Evolutionary conservation across 2,113 vertebrate genomes (phyloP).

Genomic region (Aegithalos caudatus): DNA sequence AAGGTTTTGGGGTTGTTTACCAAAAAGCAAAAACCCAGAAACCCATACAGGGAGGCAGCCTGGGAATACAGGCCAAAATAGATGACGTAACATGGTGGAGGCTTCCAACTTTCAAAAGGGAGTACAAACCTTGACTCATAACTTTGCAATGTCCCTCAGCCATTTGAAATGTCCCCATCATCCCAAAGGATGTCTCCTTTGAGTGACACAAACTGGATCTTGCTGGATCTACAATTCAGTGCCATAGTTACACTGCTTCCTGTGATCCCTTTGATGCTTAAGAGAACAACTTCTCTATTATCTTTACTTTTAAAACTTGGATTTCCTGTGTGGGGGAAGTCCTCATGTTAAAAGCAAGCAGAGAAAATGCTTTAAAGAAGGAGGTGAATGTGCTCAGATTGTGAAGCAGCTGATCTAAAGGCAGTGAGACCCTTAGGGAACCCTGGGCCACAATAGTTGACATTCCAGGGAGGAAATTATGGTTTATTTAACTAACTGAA

Average conservation of each 20-base stretch:
- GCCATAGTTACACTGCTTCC: constrained; percentile 1
- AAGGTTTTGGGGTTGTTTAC: neutral
- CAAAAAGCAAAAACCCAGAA: neutral
- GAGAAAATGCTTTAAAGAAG: constrained; percentile 20
- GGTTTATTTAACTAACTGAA: constrained; percentile 47
- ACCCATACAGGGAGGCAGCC: neutral
- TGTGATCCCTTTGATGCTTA: neutral
- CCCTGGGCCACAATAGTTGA: constrained; percentile 35
- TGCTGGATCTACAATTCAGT: neutral
- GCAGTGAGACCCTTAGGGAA: constrained; percentile 4
- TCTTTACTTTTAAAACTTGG: constrained; percentile 29
- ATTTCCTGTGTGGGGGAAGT: constrained; percentile 32
- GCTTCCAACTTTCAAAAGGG: neutral
- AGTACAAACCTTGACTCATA: neutral
- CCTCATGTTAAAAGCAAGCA: neutral
- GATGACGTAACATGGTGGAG: neutral
- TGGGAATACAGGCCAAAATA: neutral
- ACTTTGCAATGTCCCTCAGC: neutral
- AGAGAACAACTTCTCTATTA: constrained; percentile 18
- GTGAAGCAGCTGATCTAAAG: constrained; percentile 49
- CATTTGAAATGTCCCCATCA: neutral
- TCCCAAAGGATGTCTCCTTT: neutral
- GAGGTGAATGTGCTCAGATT: constrained; percentile 50
- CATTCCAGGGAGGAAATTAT: constrained; percentile 47
- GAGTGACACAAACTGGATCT: neutral